Percentiles rank a stretch among this genome's conserved stretches.
phyloP scores from a whole-genome alignment of 2,888 invertebrate species.

The Iphiclides podalirius region DNA sequence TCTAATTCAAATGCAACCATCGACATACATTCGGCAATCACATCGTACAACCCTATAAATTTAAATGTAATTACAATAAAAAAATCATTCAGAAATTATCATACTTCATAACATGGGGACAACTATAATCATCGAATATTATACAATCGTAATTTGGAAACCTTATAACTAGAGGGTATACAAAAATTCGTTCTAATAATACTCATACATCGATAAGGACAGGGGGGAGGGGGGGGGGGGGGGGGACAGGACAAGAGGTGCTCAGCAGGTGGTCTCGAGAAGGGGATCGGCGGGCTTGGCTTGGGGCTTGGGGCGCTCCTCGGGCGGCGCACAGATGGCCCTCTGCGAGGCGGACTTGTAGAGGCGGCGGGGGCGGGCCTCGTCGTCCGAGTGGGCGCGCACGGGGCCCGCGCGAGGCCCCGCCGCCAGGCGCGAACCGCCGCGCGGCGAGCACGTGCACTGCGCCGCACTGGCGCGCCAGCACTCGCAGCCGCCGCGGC shows the following conservation, averaged over 20 bases:
- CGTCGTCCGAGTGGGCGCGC: constrained; percentile 52
- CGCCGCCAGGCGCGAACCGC: constrained; percentile 34
- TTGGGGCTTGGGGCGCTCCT: constrained; percentile 31
- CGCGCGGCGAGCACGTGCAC: constrained; percentile 31
- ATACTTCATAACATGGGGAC: constrained; percentile 43
- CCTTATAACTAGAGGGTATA: constrained; percentile 65
- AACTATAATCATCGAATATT: constrained; percentile 45
- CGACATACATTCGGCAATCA: constrained; percentile 40
- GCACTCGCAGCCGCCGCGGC: constrained; percentile 49
- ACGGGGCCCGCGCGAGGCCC: constrained; percentile 31
- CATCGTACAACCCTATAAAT: constrained; percentile 61
- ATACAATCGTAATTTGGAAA: constrained; percentile 73
- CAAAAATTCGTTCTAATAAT: constrained; percentile 76
- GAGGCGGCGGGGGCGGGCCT: constrained; percentile 51
- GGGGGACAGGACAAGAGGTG: constrained; percentile 43
- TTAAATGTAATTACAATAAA: constrained; percentile 56
- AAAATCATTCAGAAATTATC: constrained; percentile 52
- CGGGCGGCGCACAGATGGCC: constrained; percentile 38
- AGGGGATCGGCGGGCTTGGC: constrained; percentile 51
- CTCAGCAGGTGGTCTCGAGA: constrained; percentile 67
- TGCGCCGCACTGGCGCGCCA: constrained; percentile 36
- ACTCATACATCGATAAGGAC: constrained; percentile 59
- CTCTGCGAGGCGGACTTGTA: constrained; percentile 54
- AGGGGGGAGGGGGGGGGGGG: constrained; percentile 43
- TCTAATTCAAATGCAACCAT: constrained; percentile 35